These are phyloP conservation scores for Diaphora mendica DNA, from an alignment of 2,888 invertebrate genomes.

Conservation along the genomic window DNA sequence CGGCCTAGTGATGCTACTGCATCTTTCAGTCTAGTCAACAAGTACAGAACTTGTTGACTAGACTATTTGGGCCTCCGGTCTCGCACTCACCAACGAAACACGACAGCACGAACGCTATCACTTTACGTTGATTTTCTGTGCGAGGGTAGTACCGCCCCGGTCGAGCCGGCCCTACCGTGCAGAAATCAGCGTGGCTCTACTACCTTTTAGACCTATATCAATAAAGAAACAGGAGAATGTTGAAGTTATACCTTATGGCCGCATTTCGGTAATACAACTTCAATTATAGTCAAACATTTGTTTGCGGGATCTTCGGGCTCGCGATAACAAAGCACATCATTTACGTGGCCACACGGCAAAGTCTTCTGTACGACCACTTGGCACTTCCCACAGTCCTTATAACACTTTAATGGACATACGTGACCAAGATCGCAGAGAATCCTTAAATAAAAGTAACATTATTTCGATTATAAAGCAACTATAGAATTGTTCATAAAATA, in stretches of 20 bases:
- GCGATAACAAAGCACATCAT: slow-evolving; percentile 74
- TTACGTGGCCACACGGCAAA: slow-evolving; percentile 83
- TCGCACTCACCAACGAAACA: too few relatives aligned
- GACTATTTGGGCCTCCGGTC: too few relatives aligned
- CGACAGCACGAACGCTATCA: too few relatives aligned
- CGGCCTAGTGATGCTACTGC: too few relatives aligned
- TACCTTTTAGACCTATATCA: not conserved
- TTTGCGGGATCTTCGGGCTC: slow-evolving; percentile 68
- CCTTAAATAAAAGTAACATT: slow-evolving; percentile 57
- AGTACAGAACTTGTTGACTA: too few relatives aligned
- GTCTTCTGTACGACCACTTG: slow-evolving; percentile 66
- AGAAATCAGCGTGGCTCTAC: too few relatives aligned
- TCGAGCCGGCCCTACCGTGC: too few relatives aligned
- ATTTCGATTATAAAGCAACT: not conserved
- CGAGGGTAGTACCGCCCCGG: too few relatives aligned
- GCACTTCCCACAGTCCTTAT: slow-evolving; percentile 77
- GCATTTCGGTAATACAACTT: slow-evolving; percentile 66
- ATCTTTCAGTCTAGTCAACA: too few relatives aligned
- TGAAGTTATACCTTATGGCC: slow-evolving; percentile 64
- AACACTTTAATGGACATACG: slow-evolving; percentile 82
- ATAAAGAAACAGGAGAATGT: not conserved
- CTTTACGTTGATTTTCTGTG: too few relatives aligned
- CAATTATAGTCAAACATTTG: slow-evolving; percentile 61
- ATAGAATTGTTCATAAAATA: not conserved
- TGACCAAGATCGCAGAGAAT: slow-evolving; percentile 82